phyloP scores from a whole-genome alignment of 2,797 vertebrate genomes.

The Eutrigla gurnardus region DNA sequence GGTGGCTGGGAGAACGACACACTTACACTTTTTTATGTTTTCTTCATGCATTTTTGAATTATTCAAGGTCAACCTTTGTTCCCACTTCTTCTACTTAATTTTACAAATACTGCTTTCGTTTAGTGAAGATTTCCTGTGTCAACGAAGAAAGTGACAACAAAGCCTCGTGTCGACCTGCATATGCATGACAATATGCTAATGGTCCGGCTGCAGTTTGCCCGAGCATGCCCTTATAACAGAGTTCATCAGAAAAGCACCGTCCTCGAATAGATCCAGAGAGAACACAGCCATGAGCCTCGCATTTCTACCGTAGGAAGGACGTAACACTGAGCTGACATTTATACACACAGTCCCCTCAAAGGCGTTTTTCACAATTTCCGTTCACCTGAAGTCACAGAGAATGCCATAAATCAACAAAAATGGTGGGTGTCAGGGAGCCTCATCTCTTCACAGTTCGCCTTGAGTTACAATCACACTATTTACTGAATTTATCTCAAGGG shows the following conservation, averaged over 20 bases:
- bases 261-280: conserved; percentile 52
- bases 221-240: conserved; percentile 55
- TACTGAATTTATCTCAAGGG: conserved; percentile 59
- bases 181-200: conserved; percentile 63
- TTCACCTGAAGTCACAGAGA: conserved; percentile 47
- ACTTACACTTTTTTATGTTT: not conserved
- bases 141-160: conserved; percentile 24
- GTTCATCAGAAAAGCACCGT: conserved; percentile 44
- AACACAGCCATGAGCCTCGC: conserved; percentile 31
- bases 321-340: conserved; percentile 32
- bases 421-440: conserved; percentile 53
- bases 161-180: conserved; percentile 45
- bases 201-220: conserved; percentile 43
- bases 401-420: conserved; percentile 68
- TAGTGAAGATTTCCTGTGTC: not conserved
- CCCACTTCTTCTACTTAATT: not conserved
- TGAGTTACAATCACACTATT: conserved; percentile 61
- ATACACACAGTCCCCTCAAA: conserved; percentile 49
- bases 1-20: not conserved
- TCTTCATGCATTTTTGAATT: conserved; percentile 26
- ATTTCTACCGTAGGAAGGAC: conserved; percentile 50
- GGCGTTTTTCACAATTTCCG: conserved; percentile 66
- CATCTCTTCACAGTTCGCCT: conserved; percentile 43
- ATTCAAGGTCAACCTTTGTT: conserved; percentile 34
- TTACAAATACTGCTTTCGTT: conserved; percentile 16